Base-by-base conservation (phyloP, 2,113 vertebrate genomes). In the Notiomystis cincta region DNA sequence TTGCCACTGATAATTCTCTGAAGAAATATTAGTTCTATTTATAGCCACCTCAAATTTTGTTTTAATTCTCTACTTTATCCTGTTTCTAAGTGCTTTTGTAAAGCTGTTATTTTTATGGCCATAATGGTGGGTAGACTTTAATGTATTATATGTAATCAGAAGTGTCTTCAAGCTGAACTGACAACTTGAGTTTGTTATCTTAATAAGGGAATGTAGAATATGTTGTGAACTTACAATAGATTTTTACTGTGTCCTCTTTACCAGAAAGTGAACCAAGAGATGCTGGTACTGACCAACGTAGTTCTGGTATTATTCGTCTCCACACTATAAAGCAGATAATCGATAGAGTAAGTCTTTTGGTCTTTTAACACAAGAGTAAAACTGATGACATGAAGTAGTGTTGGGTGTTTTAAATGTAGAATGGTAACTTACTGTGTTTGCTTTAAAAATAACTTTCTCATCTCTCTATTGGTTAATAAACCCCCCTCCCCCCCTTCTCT, bases 251-350 rank as follows among this genome's bases (percentile, higher is more conserved):
- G 16, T 95, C 48, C 40, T 97, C 54, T 54, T 91, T 84, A 96
- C 38, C 94, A 99, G 99, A 99, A 97, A 99, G 99, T 94, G 99
- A 99, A 97, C 99, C 99, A 22, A 98, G 99, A 94, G 99, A 99
- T 94, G 99, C 99, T 73, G 99, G 99, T 61, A 99, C 99, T 9
- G 99, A 99, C 98, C 98, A 99, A 91, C 99, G 99, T 51, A 99
- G 98, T 97, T 99, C 99, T 45, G 99, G 99, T 79, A 99, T 99
- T 96, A 99, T 99, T 90, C 99, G 99, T 77, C 99, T 99, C 89
- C 99, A 99, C 95, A 99, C 99, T 44, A 99, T 99, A 95, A 99
- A 99, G 94, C 99, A 99, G 97, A 99, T 99, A 76, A 99, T 99
- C 11, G 99, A 99, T 95, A 98, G 98, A 95, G 99, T 99, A 97